Base-by-base conservation (phyloP, 2,113 vertebrate genomes). In the Mola mola region DNA sequence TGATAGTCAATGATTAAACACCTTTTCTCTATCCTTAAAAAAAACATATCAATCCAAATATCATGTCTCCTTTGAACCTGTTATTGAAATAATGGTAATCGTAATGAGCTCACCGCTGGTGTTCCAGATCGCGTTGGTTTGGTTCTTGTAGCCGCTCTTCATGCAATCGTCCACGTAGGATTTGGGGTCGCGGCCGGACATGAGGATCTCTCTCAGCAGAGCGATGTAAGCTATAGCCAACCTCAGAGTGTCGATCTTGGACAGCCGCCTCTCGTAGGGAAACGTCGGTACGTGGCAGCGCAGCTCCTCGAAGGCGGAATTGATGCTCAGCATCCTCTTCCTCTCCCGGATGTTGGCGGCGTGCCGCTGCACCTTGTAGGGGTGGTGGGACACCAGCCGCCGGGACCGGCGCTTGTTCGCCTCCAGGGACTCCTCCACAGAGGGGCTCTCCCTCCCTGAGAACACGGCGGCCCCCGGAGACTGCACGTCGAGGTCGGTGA, bases 161-260 rank as follows among this genome's bases (percentile, higher is more conserved):
- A 94, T 84, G 76, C 91, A 93, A 43, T 81, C 82, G 37, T 94
- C 92, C 66, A 90, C 76, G 0, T 93, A 92, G n/a, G 92, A 73
- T 1, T 88, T 92, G 52, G 94, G 94, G 8, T 93, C 82, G 0
- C 85, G 79, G 0, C 93, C 93, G 0, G 93, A 94, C 70, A 89
- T 13, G 4, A 95, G 87, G 58, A 94, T 92, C 71, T 95, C 93
- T 0, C 90, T 25, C 4, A 95, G 90, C 6, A 93, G 87, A 2
- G 93, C 88, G 1, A 94, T 92, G 87, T 94, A 94, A 2, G 93
- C 93, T 0, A 92, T 94, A 55, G 91, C 93, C 67, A 93, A 42
- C 1, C 85, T 43, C 11, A 95, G 86, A 0, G 93, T 94, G 82
- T 93, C 92, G 0, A 93, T 94, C 80, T 96, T 95, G 13, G 94